Base-by-base conservation (phyloP, 2,888 invertebrate species). In the Rotaria sp. region DNA sequence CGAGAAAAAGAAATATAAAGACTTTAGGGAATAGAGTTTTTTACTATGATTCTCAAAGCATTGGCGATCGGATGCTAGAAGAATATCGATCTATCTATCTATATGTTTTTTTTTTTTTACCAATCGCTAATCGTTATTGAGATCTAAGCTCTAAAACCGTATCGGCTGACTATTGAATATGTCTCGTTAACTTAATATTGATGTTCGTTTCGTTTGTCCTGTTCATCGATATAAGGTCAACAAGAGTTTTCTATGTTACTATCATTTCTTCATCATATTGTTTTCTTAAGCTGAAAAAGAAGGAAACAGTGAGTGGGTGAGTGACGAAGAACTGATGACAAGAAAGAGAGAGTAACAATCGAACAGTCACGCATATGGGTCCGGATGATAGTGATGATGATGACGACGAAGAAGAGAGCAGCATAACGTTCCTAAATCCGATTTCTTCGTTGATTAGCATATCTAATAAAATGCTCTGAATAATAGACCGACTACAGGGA, bases 111-210 rank as follows among this genome's bases (percentile, higher is more conserved):
- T 24, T 24, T 55, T 55, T 67, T 67, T 26, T 26, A 80, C 10
- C 45, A 80, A 45, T 45, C 45, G 45, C 26, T 80, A 80, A 80
- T 80, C 80, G 80, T 80, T 21, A 80, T 80, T 45, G 80, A 80
- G 80, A 38, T 18, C 35, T 67, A 41, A 80, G 80, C 10, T 80
- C 38, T 45, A 38, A 45, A 45, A 41, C 50, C 50, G 50, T 50
- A 50, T 50, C 50, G 50, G 18, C 50, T 45, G 26, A 80, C 13
- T 45, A 45, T 45, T 80, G 80, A 80, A 80, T 21, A 80, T 45
- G 80, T 80, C 80, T 38, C 24, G 26, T 80, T 80, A 80, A 80
- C 80, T 80, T 80, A 80, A 80, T 80, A 80, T 80, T 45, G 30
- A 67, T 67, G 67, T 38, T 67, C 67, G 35, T 67, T 67, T 30